These are phyloP conservation scores for Enchytraeus crypticus DNA, from an alignment of 2,888 invertebrate genomes.

Conservation along the genomic window DNA sequence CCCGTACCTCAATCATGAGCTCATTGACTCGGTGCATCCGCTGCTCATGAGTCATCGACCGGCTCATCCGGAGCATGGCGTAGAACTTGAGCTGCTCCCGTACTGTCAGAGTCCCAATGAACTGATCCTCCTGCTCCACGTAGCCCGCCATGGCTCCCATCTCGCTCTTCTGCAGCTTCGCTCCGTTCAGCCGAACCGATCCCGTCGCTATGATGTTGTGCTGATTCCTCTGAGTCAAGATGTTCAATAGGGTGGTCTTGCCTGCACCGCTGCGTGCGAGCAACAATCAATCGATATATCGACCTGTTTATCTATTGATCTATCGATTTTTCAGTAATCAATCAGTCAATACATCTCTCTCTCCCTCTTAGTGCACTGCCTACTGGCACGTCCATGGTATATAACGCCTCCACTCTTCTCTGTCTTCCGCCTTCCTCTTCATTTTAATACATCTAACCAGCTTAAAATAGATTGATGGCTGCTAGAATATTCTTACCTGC, in stretches of 20 bases:
- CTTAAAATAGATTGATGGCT: no score
- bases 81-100: constrained; percentile 84
- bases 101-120: constrained; percentile 80
- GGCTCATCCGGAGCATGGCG: constrained; percentile 41
- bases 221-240: constrained; percentile 70
- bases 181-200: constrained; percentile 58
- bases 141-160: constrained; percentile 61
- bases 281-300: no score
- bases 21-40: constrained; percentile 38
- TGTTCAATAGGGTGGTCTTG: constrained; percentile 85
- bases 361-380: no score
- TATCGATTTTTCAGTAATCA: no score
- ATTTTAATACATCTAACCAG: no score
- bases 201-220: constrained; percentile 40
- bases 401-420: no score
- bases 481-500: no score
- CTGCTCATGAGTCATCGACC: constrained; percentile 25
- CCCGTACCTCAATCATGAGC: constrained; percentile 45
- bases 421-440: no score
- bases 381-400: no score
- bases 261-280: constrained; percentile 67
- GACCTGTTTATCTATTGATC: no score
- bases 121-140: constrained; percentile 87
- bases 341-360: no score
- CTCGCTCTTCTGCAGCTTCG: constrained; percentile 41